These are phyloP conservation scores for Murina feae DNA, from an alignment of 2,113 vertebrate genomes.

Conservation along the genomic window DNA sequence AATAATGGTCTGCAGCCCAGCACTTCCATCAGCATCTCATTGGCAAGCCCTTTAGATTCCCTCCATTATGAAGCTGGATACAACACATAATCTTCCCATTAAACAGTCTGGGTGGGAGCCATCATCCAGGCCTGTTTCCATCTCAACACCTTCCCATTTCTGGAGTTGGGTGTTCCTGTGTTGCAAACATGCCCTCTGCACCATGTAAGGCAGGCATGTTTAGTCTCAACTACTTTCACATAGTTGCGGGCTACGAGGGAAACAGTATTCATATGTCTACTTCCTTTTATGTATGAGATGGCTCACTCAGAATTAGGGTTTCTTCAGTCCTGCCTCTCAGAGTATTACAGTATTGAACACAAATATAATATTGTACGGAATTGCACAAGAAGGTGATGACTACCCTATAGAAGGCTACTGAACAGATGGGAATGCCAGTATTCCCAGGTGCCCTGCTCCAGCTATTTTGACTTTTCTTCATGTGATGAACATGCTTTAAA, in stretches of 20 bases:
- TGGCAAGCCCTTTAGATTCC: neutral
- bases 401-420: neutral
- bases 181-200: neutral
- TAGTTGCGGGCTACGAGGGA: too few species aligned
- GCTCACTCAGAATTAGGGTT: neutral
- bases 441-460: neutral
- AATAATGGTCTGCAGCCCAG: constrained; percentile 59
- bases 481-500: neutral
- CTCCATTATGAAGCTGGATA: neutral
- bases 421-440: neutral
- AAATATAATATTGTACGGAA: neutral
- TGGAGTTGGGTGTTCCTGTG: neutral
- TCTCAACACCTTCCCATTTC: neutral
- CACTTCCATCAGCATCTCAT: constrained; percentile 54
- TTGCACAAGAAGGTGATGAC: neutral
- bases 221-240: constrained; percentile 4
- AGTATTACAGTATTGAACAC: neutral
- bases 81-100: constrained; percentile 62
- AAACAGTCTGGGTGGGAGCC: constrained; percentile 39
- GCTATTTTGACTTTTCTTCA: neutral
- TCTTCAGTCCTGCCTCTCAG: neutral
- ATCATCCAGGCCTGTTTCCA: neutral
- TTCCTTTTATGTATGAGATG: neutral
- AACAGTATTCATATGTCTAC: neutral
- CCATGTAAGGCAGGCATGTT: neutral